Conservation (phyloP, 2,113 vertebrate genomes). For the Gallinago media region DNA sequence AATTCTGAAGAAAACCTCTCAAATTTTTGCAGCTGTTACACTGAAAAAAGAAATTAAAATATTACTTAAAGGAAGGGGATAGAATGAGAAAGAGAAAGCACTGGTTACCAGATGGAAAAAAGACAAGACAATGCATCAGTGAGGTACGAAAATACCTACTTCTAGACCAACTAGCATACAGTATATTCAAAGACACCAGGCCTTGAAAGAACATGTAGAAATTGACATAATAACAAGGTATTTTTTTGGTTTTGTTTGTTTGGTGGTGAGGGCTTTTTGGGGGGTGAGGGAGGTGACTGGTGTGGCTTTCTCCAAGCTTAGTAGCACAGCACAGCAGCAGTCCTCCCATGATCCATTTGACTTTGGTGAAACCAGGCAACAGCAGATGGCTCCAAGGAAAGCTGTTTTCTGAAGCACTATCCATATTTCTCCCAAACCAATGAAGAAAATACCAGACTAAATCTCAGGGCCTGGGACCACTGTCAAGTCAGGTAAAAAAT, state of each 20-base stretch:
- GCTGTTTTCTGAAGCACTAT: neutral
- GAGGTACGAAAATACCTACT: neutral
- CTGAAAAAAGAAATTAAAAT: neutral
- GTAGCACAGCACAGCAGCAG: neutral
- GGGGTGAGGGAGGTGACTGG: no score
- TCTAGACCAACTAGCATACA: neutral
- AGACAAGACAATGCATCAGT: neutral
- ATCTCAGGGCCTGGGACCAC: neutral
- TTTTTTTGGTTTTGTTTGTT: neutral
- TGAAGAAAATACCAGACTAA: neutral
- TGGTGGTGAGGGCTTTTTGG: neutral
- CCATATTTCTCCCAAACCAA: neutral
- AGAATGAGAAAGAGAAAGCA: neutral
- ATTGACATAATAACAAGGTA: neutral
- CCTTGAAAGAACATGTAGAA: neutral
- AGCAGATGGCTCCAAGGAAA: neutral
- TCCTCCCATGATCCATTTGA: no score
- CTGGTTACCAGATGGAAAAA: neutral
- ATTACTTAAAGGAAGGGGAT: neutral
- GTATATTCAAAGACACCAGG: neutral
- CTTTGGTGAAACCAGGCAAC: neutral
- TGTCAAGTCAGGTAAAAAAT: neutral
- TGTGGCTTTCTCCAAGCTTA: accelerated
- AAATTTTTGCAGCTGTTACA: neutral
- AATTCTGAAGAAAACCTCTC: neutral